These are phyloP conservation scores for Spodoptera littoralis DNA, from an alignment of 2,888 invertebrate species.

Conservation along the genomic window DNA sequence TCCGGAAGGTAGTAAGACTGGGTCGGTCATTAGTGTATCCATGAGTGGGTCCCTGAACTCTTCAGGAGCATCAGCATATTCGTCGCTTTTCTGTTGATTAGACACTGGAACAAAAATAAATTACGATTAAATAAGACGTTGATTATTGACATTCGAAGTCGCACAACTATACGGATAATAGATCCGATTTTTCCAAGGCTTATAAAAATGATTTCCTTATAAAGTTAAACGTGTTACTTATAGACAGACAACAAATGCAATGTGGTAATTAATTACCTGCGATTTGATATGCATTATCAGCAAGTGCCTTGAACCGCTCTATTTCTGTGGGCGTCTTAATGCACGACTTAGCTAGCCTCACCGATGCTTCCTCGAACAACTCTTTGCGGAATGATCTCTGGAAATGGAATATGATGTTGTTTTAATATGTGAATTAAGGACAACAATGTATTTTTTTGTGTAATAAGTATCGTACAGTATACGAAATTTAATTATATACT, in stretches of 20 bases:
- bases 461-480: too few relatives aligned
- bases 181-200: too few relatives aligned
- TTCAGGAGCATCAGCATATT: conserved; percentile 98
- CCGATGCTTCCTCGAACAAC: conserved; percentile 96
- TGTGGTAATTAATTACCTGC: conserved; percentile 79
- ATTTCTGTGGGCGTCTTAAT: conserved; percentile 96
- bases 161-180: too few relatives aligned
- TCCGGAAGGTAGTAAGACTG: conserved; percentile 97
- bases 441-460: too few relatives aligned
- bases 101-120: conserved; percentile 81
- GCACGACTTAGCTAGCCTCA: conserved; percentile 93
- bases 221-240: too few relatives aligned
- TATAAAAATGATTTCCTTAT: too few relatives aligned
- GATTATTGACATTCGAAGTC: too few relatives aligned
- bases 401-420: conserved; percentile 40
- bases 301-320: conserved; percentile 94
- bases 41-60: conserved; percentile 98
- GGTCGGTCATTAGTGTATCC: conserved; percentile 99
- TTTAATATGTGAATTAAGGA: background rate
- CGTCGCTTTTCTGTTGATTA: conserved; percentile 96
- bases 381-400: conserved; percentile 98
- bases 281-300: conserved; percentile 93
- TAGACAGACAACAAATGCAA: background rate
- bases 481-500: too few relatives aligned
- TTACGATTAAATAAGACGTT: too few relatives aligned